Percentiles rank a stretch among this genome's conserved stretches.
Evolutionary conservation across 53 echinoderm and acorn worm genomes (phyloP).

Genomic region (Patiria pectinifera): DNA sequence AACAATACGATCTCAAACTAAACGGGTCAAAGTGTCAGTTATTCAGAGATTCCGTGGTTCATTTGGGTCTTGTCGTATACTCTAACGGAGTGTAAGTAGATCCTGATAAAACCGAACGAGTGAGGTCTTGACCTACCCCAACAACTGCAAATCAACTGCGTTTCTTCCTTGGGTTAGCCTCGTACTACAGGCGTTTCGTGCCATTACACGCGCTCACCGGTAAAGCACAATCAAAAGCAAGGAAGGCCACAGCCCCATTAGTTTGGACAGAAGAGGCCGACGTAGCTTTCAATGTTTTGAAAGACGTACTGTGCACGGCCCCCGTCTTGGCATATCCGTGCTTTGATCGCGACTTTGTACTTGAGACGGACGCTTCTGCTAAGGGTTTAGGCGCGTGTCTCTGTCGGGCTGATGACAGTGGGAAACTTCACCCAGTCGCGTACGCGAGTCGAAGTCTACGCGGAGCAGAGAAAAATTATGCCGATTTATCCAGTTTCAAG

Average conservation of each 20-base stretch:
- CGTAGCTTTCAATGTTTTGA: slow-evolving; percentile 4
- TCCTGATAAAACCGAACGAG: too few relatives aligned
- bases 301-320: slow-evolving; percentile 28
- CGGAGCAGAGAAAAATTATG: slow-evolving; percentile 54
- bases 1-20: slow-evolving; percentile 34
- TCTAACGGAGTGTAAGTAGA: slow-evolving; percentile 58
- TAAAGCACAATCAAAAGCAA: slow-evolving; percentile 39
- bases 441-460: slow-evolving; percentile 40
- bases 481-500: too few relatives aligned
- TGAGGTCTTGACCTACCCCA: too few relatives aligned
- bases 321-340: slow-evolving; percentile 58
- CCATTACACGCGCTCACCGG: slow-evolving; percentile 49
- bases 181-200: too few relatives aligned
- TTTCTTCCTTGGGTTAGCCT: too few relatives aligned
- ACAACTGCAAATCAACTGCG: too few relatives aligned
- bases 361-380: slow-evolving; percentile 54
- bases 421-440: slow-evolving; percentile 29
- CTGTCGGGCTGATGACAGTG: slow-evolving; percentile 19
- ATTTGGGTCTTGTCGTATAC: slow-evolving; percentile 61
- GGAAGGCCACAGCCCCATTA: slow-evolving; percentile 24
- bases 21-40: slow-evolving; percentile 47
- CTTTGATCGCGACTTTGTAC: slow-evolving; percentile 50
- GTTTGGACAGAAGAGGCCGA: slow-evolving; percentile 44
- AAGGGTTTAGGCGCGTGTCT: slow-evolving; percentile 27
- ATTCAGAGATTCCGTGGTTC: slow-evolving; percentile 3